Base-by-base conservation (phyloP, 2,113 vertebrate species). In the Hypomesus transpacificus region DNA sequence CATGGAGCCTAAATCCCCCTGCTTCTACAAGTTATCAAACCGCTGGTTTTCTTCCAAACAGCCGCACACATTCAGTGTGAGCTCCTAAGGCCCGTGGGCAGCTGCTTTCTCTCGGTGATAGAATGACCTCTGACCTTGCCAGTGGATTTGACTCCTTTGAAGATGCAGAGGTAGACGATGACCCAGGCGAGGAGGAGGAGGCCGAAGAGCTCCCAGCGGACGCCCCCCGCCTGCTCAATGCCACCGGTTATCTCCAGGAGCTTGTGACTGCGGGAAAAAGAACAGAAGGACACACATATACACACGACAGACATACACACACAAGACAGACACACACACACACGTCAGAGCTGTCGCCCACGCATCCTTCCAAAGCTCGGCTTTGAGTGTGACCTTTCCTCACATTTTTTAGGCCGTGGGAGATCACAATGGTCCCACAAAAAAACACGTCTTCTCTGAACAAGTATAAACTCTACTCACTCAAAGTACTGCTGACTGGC, bases 401-500 rank as follows among this genome's bases (percentile, higher is more conserved):
- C 39, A 46, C 5, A 46, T 9, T 46, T 13, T 46, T 46, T 9
- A 46, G 4, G 31, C 31, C 7, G 31, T 34, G 31, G 31, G 31
- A 34, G 31, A 6, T 34, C 31, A 34, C 31, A 34, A 34, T 5
- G 1, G 0, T 4, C 24, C 24, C n/a, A n/a, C n/a, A 26, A 2
- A 26, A 3, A 26, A 26, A 26, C 24, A 26, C 24, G 24, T 26
- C 24, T 26, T 14, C 17, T 59, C 22, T 59, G 57, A n/a, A 57
- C 7, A 14, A 31, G n/a, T 39, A 14, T 31, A 3, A 60, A 13
- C 3, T 54, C 1, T 68, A 70, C 89, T 92, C 51, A 93, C 91
- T 93, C 89, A 69, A 92, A 93, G 80, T 86, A 93, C 82, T 93
- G 91, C 17, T 92, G 91, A 79, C 90, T 91, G 59, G 90, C 85